A percentile compares a stretch with the other conserved stretches of the same genome.
Evolutionary conservation across 2,113 vertebrate species (phyloP).

Genomic region (Thalassarche chlororhynchos): DNA sequence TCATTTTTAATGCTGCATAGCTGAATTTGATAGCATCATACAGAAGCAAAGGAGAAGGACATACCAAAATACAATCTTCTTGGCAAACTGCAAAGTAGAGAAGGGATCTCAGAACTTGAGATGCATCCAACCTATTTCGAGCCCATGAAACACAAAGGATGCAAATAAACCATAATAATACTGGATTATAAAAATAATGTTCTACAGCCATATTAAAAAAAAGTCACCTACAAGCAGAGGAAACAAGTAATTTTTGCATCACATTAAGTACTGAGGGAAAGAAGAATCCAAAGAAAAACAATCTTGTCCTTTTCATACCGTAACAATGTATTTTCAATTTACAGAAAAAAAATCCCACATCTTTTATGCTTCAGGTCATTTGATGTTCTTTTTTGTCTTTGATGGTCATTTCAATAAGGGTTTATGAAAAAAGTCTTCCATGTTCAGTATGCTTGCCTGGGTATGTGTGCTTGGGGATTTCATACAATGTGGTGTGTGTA

Average conservation of each 20-base stretch:
- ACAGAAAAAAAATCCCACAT: not conserved
- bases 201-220: not conserved
- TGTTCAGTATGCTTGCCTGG: not conserved
- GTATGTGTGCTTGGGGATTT: not conserved
- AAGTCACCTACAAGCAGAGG: not conserved
- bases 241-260: not conserved
- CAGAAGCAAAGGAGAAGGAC: not conserved
- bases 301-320: not conserved
- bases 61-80: not conserved
- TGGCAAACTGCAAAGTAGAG: not conserved
- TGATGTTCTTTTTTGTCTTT: not conserved
- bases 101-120: not conserved
- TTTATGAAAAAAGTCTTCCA: not conserved
- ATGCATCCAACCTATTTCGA: not conserved
- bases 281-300: not conserved
- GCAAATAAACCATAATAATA: not conserved
- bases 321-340: not conserved
- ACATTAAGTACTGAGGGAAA: not conserved
- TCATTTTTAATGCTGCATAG: not conserved
- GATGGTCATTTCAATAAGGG: not conserved
- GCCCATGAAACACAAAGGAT: not conserved
- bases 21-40: not conserved
- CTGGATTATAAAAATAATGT: not conserved
- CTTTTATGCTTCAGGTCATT: not conserved
- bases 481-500: accelerated